Evolutionary conservation across 1,140 invertebrate genomes (phyloP), one percentile per base, ranked within the genome.

Genomic region (Micrasema longulum): DNA sequence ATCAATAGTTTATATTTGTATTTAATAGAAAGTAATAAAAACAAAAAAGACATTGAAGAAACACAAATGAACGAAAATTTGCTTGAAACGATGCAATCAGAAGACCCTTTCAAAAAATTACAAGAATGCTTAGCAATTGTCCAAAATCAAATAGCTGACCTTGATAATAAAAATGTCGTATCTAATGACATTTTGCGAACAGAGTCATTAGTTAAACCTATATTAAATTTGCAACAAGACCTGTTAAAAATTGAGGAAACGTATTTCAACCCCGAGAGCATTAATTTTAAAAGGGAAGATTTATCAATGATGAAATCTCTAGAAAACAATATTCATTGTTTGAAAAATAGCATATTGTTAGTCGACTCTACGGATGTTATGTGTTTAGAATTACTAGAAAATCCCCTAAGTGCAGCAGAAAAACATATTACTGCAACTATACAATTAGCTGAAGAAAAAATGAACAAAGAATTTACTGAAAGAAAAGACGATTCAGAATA

Each of bases 111-210:
- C 22, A 43, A 22, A 16, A 65, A 72, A 18, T 64, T 76, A 38
- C 62, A 72, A 64, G 67, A 72, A 41, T 68, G 62, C 47, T 20
- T 75, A 41, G 72, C 66, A 41, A 55, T 63, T 35, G 65, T 72
- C 3, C 73, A 77, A 69, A 69, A 76, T 65, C 60, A 77, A 23
- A 31, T 72, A 16, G 31, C 68, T 1, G 68, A 78, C 36, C 23
- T 60, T 0, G 48, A 26, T 10, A 31, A 66, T 16, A 71, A 68
- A 45, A 62, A 72, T 22, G 69, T 69, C 10, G 16, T 71, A 18
- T 64, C 74, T 12, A 5, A 36, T 23, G 76, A 76, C 10, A 18
- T 38, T 41, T 67, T 66, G 1, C 26, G 66, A 4, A 36, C 43
- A 3, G 73, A 71, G 62, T 57, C 69, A 2, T 68, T 43, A 60